phyloP scores from a whole-genome alignment of 2,888 invertebrate genomes.

The Lithophane semibrunnea region DNA sequence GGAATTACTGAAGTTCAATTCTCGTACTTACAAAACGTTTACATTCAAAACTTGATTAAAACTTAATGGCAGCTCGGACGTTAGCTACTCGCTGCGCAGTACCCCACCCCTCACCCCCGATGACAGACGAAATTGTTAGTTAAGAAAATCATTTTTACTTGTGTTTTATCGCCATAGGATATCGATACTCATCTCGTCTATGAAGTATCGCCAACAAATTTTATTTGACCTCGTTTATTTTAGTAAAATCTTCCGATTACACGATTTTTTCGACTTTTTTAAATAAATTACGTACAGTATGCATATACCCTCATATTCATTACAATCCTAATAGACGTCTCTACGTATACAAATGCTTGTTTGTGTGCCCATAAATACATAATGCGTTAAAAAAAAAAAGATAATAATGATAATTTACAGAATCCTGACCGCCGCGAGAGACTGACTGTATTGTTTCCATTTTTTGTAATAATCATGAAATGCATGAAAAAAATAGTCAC shows the following conservation, averaged over 20 bases:
- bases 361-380: constrained; percentile 41
- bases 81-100: too few relatives aligned
- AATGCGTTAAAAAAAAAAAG: too few relatives aligned
- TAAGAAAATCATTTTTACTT: background rate
- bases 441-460: too few relatives aligned
- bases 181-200: background rate
- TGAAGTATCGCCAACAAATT: background rate
- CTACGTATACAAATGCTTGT: constrained; percentile 67
- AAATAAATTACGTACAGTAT: constrained; percentile 62
- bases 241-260: constrained; percentile 60
- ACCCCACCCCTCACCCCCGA: too few relatives aligned
- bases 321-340: constrained; percentile 40
- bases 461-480: too few relatives aligned
- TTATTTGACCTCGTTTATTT: constrained; percentile 24
- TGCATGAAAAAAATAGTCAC: too few relatives aligned
- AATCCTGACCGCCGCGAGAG: background rate
- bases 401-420: background rate
- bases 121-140: background rate
- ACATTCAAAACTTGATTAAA: too few relatives aligned
- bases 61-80: too few relatives aligned
- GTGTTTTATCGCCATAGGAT: background rate
- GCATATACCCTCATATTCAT: constrained; percentile 64
- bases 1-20: too few relatives aligned
- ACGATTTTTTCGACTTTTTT: constrained; percentile 40
- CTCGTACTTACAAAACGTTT: too few relatives aligned